phyloP scores from a whole-genome alignment of 2,797 vertebrate species.

The Poeciliopsis infans region DNA sequence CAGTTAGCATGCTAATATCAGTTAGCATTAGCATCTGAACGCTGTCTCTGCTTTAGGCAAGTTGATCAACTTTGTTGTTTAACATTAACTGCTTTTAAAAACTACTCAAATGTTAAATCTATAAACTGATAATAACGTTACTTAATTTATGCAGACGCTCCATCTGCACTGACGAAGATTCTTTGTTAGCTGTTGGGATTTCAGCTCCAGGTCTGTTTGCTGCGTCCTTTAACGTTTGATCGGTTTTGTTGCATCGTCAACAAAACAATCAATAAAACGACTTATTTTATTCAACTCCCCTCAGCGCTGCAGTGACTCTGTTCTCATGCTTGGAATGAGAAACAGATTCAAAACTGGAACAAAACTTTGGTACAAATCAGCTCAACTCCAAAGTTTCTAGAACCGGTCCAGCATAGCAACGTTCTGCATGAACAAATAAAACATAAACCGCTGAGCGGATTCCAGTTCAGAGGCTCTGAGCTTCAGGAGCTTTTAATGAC shows the following conservation, averaged over 20 bases:
- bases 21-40: too few relatives aligned
- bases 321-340: constrained; percentile 5
- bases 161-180: background rate
- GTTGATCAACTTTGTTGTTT: too few relatives aligned
- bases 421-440: background rate
- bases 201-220: background rate
- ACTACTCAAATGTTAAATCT: background rate
- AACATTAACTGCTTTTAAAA: too few relatives aligned
- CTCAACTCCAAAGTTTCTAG: background rate
- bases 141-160: background rate
- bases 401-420: background rate
- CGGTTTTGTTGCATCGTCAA: background rate
- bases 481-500: constrained; percentile 15
- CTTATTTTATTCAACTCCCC: background rate
- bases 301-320: background rate
- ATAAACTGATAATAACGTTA: background rate
- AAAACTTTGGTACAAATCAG: background rate
- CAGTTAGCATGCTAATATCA: background rate
- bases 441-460: background rate
- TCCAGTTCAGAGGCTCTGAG: constrained; percentile 1
- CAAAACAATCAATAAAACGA: background rate
- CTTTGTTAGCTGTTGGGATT: background rate
- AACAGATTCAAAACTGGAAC: background rate
- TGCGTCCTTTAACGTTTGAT: background rate
- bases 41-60: too few relatives aligned